Percentiles rank a stretch among this genome's conserved stretches.
Conservation (phyloP, 1,140 invertebrate genomes). For the Diplogasteroides magnus region DNA sequence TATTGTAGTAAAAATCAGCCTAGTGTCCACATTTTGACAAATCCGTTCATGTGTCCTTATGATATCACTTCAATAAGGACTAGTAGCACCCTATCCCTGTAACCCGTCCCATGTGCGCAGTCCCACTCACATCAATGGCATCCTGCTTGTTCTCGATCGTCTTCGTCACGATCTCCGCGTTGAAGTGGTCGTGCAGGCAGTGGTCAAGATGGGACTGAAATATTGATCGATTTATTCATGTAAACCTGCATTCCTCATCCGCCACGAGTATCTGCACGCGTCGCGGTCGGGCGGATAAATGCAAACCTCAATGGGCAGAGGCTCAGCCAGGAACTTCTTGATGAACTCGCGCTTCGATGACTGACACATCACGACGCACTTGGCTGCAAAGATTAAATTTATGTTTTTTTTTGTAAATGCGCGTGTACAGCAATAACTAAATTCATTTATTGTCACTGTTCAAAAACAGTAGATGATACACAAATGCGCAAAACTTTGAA, state of each 20-base stretch:
- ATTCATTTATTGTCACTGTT: too few species aligned
- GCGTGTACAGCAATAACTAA: background rate
- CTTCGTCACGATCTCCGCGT: conserved; percentile 98
- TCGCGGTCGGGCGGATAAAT: too few species aligned
- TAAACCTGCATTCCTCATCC: too few species aligned
- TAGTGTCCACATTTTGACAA: background rate
- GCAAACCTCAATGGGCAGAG: conserved; percentile 95
- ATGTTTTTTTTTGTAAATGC: conserved; percentile 1
- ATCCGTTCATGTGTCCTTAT: too few species aligned
- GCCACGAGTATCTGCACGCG: too few species aligned
- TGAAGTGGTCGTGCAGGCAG: conserved; percentile 95
- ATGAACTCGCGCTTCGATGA: conserved; percentile 97
- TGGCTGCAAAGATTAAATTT: conserved; percentile 57
- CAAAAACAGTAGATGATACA: too few species aligned
- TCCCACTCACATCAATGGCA: conserved; percentile 73
- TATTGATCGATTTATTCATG: too few species aligned
- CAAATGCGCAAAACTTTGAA: too few species aligned
- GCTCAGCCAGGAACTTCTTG: conserved; percentile 96
- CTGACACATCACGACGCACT: conserved; percentile 93
- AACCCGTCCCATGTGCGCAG: too few species aligned
- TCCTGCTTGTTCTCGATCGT: conserved; percentile 99
- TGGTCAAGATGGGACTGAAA: conserved; percentile 94
- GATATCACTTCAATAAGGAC: too few species aligned
- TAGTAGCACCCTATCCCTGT: too few species aligned
- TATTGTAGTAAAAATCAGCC: background rate